Evolutionary conservation across 2,888 invertebrate genomes (phyloP), one percentile per base, ranked within the genome.

Genomic region (Xylocampa areola): DNA sequence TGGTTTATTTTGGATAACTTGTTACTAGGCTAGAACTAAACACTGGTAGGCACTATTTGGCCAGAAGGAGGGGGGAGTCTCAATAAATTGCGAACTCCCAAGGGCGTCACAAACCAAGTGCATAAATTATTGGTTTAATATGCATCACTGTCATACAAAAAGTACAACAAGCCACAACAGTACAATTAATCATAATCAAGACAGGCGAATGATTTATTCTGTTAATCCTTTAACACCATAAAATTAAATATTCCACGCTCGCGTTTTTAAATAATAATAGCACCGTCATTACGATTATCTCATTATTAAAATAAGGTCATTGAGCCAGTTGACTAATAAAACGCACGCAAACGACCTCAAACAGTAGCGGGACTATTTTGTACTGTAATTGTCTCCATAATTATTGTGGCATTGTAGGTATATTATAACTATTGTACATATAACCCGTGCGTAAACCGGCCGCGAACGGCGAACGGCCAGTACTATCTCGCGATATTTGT

Each of bases 361-460:
- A 81, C 81, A 71, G 79, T 80, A 77, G 80, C 75, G 67, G 64
- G 76, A 79, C 70, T 72, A 82, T 85, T 88, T 85, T 86, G 85
- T 87, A 82, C 81, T 73, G 84, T 90, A 90, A 90, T 90, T 89
- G 86, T 85, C 80, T 75, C 80, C 77, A 68, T 89, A 91, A 91
- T 91, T 87, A 87, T 90, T 86, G 87, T 91, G 88, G 89, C 89
- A 91, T 90, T 91, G 90, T 90, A 82, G 74, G 80, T 85, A 80
- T 81, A 82, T 77, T 76, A 75, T 68, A 65, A 54, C 25, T 53
- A 65, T 76, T 79, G n/a, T n/a, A n/a, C n/a, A n/a, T n/a, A n/a
- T 81, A 85, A 81, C 78, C 79, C 76, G 82, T 79, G 74, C 59
- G 62, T 66, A 85, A 90, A 90, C 89, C 87, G 88, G 89, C 90